These are phyloP conservation scores for Sphyrna mokarran DNA, from an alignment of 2,113 vertebrate genomes.

Conservation along the genomic window DNA sequence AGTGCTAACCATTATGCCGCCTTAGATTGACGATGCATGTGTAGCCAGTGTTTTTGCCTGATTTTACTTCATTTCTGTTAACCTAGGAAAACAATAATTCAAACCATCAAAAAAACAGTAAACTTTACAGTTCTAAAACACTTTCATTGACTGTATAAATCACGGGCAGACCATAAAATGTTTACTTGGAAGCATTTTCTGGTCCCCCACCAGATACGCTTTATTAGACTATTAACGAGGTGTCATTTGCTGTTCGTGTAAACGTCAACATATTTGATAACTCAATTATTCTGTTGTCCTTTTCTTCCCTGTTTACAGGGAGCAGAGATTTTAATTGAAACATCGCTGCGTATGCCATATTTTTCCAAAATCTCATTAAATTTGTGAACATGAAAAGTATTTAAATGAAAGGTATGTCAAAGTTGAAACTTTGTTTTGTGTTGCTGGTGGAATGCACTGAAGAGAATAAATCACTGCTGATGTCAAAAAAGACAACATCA, in stretches of 20 bases:
- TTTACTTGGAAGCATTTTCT: conserved; percentile 9
- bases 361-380: conserved; percentile 3
- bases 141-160: conserved; percentile 1
- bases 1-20: too few relatives aligned
- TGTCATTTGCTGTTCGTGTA: not conserved
- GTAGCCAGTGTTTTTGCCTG: not conserved
- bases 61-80: not conserved
- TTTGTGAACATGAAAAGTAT: not conserved
- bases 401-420: conserved; percentile 30
- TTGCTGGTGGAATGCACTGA: not conserved
- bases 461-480: not conserved
- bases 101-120: conserved; percentile 27
- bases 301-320: not conserved
- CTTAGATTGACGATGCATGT: not conserved
- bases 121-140: conserved; percentile 9
- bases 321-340: conserved; percentile 27
- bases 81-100: not conserved
- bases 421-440: conserved; percentile 13
- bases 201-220: not conserved
- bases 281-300: conserved; percentile 23
- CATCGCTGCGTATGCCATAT: not conserved
- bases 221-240: conserved; percentile 9
- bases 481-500: not conserved
- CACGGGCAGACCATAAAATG: not conserved
- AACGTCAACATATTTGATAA: conserved; percentile 12